A percentile compares a stretch with the other conserved stretches of the same genome.
Evolutionary conservation across 2,113 vertebrate genomes (phyloP).

Genomic region (Ciconia maguari): DNA sequence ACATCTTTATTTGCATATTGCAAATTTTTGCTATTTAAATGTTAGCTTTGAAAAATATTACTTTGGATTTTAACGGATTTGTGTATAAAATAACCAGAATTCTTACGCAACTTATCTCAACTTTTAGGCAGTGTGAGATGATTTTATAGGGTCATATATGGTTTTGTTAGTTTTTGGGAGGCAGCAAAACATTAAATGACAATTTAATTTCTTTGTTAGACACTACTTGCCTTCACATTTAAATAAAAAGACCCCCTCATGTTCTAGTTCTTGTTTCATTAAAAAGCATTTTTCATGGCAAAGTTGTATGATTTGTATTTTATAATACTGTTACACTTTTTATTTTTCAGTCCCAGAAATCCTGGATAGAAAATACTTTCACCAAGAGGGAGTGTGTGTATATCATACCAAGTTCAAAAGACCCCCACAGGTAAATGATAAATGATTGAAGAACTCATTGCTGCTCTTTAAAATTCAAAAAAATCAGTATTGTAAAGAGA

Average conservation of each 20-base stretch:
- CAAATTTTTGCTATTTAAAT: background rate
- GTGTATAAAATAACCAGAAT: background rate
- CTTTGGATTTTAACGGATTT: background rate
- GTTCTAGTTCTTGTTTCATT: background rate
- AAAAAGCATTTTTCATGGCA: background rate
- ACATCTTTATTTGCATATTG: background rate
- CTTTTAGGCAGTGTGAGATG: background rate
- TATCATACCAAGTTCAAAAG: constrained; percentile 98
- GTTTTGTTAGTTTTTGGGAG: background rate
- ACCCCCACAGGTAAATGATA: constrained; percentile 93
- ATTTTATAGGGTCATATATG: background rate
- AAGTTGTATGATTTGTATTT: background rate
- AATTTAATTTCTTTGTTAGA: background rate
- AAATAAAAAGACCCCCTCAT: background rate
- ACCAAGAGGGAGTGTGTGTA: constrained; percentile 99
- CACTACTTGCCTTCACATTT: background rate
- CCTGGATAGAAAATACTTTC: constrained; percentile 99
- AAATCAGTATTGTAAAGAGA: background rate
- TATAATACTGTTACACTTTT: background rate
- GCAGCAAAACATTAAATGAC: background rate
- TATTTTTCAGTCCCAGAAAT: constrained; percentile 95
- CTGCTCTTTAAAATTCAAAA: background rate
- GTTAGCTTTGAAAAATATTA: background rate
- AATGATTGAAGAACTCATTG: background rate
- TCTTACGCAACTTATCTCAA: background rate